Conservation (phyloP, 1,140 invertebrate genomes). For the Pararge aegeria region DNA sequence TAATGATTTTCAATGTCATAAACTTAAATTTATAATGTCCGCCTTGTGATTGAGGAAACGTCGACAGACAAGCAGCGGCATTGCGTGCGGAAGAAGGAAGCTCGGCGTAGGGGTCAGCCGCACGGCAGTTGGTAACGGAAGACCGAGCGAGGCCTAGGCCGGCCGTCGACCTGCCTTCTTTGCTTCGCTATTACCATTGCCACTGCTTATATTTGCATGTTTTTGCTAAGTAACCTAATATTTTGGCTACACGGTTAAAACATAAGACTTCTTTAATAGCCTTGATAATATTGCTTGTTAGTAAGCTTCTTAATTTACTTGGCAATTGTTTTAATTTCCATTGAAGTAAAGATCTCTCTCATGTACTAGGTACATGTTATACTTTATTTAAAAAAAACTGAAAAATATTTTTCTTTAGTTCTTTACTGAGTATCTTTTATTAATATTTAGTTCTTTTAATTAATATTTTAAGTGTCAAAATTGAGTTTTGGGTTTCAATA, state of each 20-base stretch:
- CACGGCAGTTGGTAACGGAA: constrained; percentile 17
- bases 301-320: too few relatives aligned
- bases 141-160: constrained; percentile 23
- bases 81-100: constrained; percentile 25
- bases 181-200: not conserved
- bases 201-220: not conserved
- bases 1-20: constrained; percentile 6
- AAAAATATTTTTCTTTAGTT: too few relatives aligned
- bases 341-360: too few relatives aligned
- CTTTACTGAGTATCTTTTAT: too few relatives aligned
- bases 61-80: not conserved
- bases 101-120: constrained; percentile 15
- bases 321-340: too few relatives aligned
- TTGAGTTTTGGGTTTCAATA: too few relatives aligned
- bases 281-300: too few relatives aligned
- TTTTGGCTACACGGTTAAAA: not conserved
- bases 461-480: too few relatives aligned
- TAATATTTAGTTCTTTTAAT: too few relatives aligned
- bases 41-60: constrained; percentile 6
- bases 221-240: constrained; percentile 1
- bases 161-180: constrained; percentile 19
- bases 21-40: constrained; percentile 7
- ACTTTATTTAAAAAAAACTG: too few relatives aligned
- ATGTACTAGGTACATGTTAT: too few relatives aligned
- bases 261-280: too few relatives aligned